phyloP scores from a whole-genome alignment of 2,797 vertebrate species.

The Semotilus atromaculatus region DNA sequence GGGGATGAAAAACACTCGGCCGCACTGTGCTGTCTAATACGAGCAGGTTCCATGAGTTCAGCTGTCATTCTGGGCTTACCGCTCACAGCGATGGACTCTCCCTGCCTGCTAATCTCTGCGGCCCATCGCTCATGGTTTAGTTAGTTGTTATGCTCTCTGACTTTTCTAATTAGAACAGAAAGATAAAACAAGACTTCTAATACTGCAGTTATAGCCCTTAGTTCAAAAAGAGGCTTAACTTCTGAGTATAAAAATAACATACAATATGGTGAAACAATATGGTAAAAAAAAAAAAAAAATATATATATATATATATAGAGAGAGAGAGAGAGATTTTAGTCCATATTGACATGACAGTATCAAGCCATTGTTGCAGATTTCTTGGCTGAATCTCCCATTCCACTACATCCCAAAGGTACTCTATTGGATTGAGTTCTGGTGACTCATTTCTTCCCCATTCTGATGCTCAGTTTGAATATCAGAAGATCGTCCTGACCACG shows the following conservation, averaged over 20 bases:
- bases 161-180: constrained; percentile 2
- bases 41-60: constrained; percentile 51
- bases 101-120: constrained; percentile 34
- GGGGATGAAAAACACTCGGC: constrained; percentile 53
- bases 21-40: constrained; percentile 28
- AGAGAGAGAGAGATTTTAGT: not conserved
- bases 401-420: not conserved
- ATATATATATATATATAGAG: no score
- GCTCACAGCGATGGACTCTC: constrained; percentile 42
- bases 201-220: not conserved
- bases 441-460: not conserved
- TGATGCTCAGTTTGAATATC: not conserved
- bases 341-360: not conserved
- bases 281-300: no score
- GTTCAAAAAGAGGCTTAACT: not conserved
- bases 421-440: not conserved
- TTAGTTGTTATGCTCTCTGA: not conserved
- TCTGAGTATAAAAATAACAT: not conserved
- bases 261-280: no score
- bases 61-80: constrained; percentile 51
- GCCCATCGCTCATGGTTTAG: not conserved
- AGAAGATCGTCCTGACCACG: not conserved
- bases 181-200: not conserved
- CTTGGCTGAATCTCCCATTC: not conserved
- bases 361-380: not conserved